Evolutionary conservation across 2,113 vertebrate genomes (phyloP).

Genomic region (Bufo bufo): DNA sequence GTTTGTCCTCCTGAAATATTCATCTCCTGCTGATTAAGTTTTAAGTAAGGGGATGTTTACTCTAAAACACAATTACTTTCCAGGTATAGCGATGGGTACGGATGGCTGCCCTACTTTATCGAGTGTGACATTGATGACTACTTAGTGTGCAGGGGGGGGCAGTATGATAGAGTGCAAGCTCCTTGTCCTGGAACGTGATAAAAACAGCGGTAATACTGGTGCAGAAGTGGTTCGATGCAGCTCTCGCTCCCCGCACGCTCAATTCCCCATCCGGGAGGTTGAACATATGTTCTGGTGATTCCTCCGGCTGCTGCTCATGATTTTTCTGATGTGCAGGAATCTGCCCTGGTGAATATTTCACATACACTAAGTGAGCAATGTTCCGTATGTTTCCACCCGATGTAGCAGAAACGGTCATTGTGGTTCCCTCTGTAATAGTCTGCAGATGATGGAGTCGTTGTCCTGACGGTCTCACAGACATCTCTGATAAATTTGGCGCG

Average conservation of each 20-base stretch:
- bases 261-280: neutral
- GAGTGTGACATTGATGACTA: neutral
- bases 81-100: neutral
- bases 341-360: neutral
- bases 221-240: neutral
- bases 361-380: neutral
- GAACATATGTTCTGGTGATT: conserved; percentile 6
- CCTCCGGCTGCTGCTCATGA: neutral
- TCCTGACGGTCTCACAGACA: no score
- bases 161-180: neutral
- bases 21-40: conserved; percentile 48
- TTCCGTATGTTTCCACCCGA: neutral
- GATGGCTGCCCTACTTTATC: neutral
- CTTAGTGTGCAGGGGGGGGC: neutral
- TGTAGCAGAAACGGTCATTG: neutral
- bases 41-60: conserved; percentile 24
- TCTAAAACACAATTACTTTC: neutral
- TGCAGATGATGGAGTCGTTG: no score
- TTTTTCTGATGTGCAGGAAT: neutral
- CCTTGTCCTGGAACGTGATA: neutral
- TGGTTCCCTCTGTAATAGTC: no score
- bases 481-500: no score
- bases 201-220: neutral
- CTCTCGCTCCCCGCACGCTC: neutral
- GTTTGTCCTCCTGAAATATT: conserved; percentile 55